Conservation (phyloP, 2,113 vertebrate species). For the Sander vitreus region DNA sequence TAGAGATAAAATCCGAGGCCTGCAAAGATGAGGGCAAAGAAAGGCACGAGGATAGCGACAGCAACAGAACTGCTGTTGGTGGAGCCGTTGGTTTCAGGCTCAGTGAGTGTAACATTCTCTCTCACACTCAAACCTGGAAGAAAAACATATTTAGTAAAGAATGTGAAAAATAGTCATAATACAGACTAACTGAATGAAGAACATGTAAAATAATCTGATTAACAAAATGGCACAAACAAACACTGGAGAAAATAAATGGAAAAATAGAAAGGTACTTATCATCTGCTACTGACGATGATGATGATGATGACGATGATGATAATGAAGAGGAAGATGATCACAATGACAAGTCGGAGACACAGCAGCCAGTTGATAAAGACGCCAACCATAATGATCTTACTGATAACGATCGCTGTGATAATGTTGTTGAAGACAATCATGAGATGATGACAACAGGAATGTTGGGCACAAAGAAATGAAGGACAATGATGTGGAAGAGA, state of each 20-base stretch:
- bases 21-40: slow-evolving; percentile 99
- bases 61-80: slow-evolving; percentile 99
- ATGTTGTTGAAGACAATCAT: slow-evolving; percentile 64
- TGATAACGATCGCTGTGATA: slow-evolving; percentile 61
- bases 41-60: slow-evolving; percentile 99
- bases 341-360: slow-evolving; percentile 26
- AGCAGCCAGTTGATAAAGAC: slow-evolving; percentile 45
- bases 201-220: neutral
- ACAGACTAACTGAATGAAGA: neutral
- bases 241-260: neutral
- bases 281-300: slow-evolving; percentile 40
- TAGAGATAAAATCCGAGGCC: slow-evolving; percentile 99
- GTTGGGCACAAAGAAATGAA: slow-evolving; percentile 52
- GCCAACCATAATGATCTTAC: slow-evolving; percentile 43
- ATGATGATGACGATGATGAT: neutral
- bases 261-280: slow-evolving; percentile 43
- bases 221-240: slow-evolving; percentile 7
- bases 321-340: slow-evolving; percentile 38
- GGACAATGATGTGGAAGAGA: slow-evolving; percentile 35
- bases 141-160: slow-evolving; percentile 10
- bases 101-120: slow-evolving; percentile 89
- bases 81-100: slow-evolving; percentile 87
- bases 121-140: slow-evolving; percentile 89
- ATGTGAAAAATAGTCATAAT: neutral
- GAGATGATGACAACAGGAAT: slow-evolving; percentile 48